Conservation (phyloP, 92 coral and sea anemone genomes). For the Heliopora coerulea region DNA sequence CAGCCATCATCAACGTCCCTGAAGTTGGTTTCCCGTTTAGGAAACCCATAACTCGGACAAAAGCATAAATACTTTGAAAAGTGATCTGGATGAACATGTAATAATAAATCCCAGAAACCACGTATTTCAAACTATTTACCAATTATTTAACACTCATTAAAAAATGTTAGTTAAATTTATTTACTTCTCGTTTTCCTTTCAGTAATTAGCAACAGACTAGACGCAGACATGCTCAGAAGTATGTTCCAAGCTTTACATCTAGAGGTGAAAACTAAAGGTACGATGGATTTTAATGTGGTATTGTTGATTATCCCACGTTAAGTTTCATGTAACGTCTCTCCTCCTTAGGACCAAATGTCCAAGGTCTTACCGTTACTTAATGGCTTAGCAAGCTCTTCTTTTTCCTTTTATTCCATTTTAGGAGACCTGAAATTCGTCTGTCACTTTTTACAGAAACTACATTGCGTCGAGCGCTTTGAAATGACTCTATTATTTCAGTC, state of each 20-base stretch:
- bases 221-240: conserved; percentile 79
- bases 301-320: no score
- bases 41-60: no score
- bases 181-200: neutral
- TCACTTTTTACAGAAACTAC: conserved; percentile 58
- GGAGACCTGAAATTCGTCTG: conserved; percentile 73
- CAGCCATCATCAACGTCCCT: no score
- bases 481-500: conserved; percentile 79
- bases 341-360: no score
- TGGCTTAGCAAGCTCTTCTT: neutral
- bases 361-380: no score
- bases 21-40: no score
- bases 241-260: conserved; percentile 69
- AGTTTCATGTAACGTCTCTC: no score
- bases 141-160: no score
- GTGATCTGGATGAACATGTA: no score
- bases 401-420: conserved; percentile 17
- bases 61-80: no score
- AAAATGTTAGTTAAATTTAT: neutral
- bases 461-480: conserved; percentile 76
- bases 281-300: neutral
- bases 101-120: no score
- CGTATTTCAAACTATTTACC: no score
- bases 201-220: conserved; percentile 90
- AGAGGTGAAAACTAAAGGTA: conserved; percentile 76